Evolutionary conservation across 2,113 vertebrate species (phyloP).

Genomic region (Aegotheles bennettii): DNA sequence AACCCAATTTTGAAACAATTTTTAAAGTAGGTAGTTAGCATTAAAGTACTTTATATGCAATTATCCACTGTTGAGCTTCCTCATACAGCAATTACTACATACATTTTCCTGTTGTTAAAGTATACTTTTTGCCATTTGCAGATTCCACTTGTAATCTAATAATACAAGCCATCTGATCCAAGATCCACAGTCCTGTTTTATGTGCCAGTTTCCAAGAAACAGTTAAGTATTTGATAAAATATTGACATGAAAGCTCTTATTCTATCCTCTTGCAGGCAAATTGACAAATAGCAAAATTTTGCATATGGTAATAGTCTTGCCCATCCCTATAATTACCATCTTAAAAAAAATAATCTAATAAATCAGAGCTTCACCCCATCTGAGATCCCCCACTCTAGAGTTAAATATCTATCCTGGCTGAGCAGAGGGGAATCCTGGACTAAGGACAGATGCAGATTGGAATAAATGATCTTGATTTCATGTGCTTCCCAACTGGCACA

Average conservation of each 20-base stretch:
- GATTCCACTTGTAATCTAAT: constrained; percentile 31
- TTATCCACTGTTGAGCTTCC: constrained; percentile 62
- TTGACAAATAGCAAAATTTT: neutral
- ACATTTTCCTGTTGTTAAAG: constrained; percentile 54
- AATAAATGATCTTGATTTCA: neutral
- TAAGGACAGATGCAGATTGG: neutral
- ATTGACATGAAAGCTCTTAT: neutral
- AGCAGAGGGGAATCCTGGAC: neutral
- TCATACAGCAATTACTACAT: constrained; percentile 30
- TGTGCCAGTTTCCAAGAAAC: neutral
- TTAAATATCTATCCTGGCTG: neutral
- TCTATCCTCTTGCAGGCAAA: neutral
- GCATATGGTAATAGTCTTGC: neutral
- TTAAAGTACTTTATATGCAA: constrained; percentile 59
- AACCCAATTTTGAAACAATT: constrained; percentile 43
- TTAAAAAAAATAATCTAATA: neutral
- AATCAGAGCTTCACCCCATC: neutral
- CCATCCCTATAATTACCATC: neutral
- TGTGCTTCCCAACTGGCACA: neutral
- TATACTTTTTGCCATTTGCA: constrained; percentile 41
- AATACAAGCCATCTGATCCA: constrained; percentile 12
- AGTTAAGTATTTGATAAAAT: neutral
- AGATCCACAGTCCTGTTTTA: neutral
- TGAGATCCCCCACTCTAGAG: neutral
- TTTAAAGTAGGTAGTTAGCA: constrained; percentile 64